A percentile compares a stretch with the other conserved stretches of the same genome.
Conservation (phyloP, 35 echinoderm and acorn worm species). For the Chiridota heheva region DNA sequence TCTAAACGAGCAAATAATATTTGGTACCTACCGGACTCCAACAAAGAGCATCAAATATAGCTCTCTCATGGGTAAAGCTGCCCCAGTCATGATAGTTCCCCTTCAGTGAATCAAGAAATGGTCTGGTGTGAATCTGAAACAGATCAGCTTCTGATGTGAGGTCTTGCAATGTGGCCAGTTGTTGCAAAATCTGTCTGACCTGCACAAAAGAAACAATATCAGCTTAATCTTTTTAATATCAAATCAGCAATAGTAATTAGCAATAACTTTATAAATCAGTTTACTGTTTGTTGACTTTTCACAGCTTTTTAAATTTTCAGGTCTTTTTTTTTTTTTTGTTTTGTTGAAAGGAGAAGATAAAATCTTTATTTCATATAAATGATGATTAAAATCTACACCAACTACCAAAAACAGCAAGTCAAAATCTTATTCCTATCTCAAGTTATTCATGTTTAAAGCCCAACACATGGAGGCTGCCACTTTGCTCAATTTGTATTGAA, state of each 20-base stretch:
- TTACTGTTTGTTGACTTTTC: not conserved
- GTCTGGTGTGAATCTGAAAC: constrained; percentile 67
- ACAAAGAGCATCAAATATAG: constrained; percentile 91
- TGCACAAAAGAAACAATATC: constrained; percentile 18
- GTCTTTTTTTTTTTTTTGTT: too few relatives aligned
- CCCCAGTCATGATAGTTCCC: constrained; percentile 84
- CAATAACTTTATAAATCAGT: not conserved
- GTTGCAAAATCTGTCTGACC: constrained; percentile 46
- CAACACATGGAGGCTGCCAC: too few relatives aligned
- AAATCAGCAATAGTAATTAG: not conserved
- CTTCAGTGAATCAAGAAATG: constrained; percentile 65
- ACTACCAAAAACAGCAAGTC: too few relatives aligned
- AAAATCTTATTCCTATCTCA: too few relatives aligned
- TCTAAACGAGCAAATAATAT: too few relatives aligned
- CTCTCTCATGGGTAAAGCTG: constrained; percentile 79
- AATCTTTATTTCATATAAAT: too few relatives aligned
- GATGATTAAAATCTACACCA: too few relatives aligned
- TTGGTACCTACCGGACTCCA: constrained; percentile 94
- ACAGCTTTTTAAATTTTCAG: too few relatives aligned
- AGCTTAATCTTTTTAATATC: not conserved
- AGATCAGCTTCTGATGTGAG: constrained; percentile 38
- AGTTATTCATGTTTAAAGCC: too few relatives aligned
- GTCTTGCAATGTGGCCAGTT: constrained; percentile 45
- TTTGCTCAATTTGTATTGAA: too few relatives aligned
- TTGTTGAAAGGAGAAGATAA: too few relatives aligned